Evolutionary conservation across 2,888 invertebrate genomes (phyloP).

Genomic region (Pinctada fucata): DNA sequence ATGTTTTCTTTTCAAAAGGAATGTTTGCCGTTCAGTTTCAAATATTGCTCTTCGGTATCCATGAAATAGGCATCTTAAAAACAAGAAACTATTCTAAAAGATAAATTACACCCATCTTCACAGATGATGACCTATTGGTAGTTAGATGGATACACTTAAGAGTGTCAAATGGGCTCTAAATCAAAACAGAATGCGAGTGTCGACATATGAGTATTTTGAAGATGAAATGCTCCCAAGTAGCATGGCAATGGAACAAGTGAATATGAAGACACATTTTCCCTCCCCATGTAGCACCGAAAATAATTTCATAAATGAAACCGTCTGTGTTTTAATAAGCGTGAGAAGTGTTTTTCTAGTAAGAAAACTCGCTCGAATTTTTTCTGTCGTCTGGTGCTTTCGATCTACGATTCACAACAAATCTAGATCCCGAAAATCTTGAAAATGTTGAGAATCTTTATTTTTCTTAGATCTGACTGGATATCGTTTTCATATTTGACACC

Average conservation of each 20-base stretch:
- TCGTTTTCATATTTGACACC: slow-evolving; percentile 15
- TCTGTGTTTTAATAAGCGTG: slow-evolving; percentile 40
- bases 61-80: too few species aligned
- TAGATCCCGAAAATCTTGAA: background rate
- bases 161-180: too few species aligned
- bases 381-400: slow-evolving; percentile 6
- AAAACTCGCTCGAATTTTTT: background rate
- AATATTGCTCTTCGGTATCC: too few species aligned
- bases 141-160: too few species aligned
- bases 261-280: background rate
- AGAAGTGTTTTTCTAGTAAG: slow-evolving; percentile 28
- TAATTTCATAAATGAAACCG: slow-evolving; percentile 27
- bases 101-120: too few species aligned
- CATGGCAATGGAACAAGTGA: background rate
- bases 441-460: slow-evolving; percentile 9
- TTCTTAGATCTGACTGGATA: slow-evolving; percentile 3
- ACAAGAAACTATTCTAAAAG: too few species aligned
- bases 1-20: too few species aligned
- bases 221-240: background rate
- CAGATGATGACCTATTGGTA: too few species aligned
- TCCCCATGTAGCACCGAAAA: background rate
- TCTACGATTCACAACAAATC: background rate
- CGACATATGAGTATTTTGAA: background rate
- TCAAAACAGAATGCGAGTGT: background rate
- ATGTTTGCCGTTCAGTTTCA: too few species aligned